A percentile compares a stretch with the other conserved stretches of the same genome.
Evolutionary conservation across 2,888 invertebrate genomes (phyloP).

Genomic region (Epinotia nisella): DNA sequence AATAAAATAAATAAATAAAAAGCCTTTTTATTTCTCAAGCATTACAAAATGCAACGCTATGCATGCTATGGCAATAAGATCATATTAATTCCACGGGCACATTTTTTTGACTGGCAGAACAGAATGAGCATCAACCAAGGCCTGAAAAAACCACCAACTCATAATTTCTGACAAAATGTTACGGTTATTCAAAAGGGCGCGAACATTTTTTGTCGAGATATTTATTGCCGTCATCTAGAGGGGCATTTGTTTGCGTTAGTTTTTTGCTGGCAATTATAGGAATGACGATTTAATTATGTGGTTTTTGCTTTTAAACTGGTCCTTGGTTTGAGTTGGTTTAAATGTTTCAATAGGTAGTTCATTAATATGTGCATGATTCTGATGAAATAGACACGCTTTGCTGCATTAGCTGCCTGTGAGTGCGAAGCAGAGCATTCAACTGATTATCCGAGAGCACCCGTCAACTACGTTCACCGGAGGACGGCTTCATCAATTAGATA

Average conservation of each 20-base stretch:
- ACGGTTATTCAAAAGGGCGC: slow-evolving; percentile 67
- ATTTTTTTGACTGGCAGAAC: neutral
- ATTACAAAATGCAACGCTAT: no score
- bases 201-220: slow-evolving; percentile 57
- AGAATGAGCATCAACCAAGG: slow-evolving; percentile 52
- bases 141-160: slow-evolving; percentile 57
- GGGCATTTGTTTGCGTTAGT: slow-evolving; percentile 30
- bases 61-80: neutral
- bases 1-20: no score
- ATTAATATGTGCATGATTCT: no score
- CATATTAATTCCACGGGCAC: neutral
- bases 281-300: slow-evolving; percentile 4
- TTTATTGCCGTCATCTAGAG: slow-evolving; percentile 62
- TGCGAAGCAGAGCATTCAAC: no score
- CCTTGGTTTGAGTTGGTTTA: neutral
- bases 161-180: slow-evolving; percentile 83
- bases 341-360: neutral
- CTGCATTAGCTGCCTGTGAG: no score
- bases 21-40: no score
- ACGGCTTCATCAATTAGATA: no score
- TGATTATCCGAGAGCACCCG: no score
- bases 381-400: no score
- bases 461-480: no score
- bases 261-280: slow-evolving; percentile 15
- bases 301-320: slow-evolving; percentile 1